These are phyloP conservation scores for Limnephilus rhombicus DNA, from an alignment of 2,888 invertebrate genomes.

Conservation along the genomic window DNA sequence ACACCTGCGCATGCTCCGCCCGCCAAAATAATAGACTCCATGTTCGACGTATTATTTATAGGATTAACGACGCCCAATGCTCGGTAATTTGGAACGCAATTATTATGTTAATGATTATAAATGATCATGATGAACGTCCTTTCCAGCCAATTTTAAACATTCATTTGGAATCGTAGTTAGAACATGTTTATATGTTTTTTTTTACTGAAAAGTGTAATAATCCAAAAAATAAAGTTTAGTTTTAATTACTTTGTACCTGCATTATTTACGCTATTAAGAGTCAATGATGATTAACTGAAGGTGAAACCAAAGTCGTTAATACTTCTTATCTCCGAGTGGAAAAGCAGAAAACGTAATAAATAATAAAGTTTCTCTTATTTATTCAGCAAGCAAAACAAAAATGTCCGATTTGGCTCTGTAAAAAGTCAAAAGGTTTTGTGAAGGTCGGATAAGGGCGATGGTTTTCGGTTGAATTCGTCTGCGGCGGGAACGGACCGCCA, in stretches of 20 bases:
- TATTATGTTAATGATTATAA: background rate
- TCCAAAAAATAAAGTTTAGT: background rate
- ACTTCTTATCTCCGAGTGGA: background rate
- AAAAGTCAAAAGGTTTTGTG: constrained; percentile 28
- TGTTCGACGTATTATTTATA: background rate
- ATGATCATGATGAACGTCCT: background rate
- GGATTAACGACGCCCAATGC: constrained; percentile 34
- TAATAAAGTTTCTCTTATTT: background rate
- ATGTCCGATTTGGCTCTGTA: background rate
- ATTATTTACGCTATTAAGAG: background rate
- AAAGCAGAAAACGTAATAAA: background rate
- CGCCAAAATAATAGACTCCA: constrained; percentile 31
- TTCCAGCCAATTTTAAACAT: background rate
- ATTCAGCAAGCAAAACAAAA: background rate
- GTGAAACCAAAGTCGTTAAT: background rate
- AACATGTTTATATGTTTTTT: background rate
- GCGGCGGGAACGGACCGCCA: constrained; percentile 48
- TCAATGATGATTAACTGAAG: background rate
- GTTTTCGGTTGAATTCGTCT: constrained; percentile 49
- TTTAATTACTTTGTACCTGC: no score
- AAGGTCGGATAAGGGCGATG: constrained; percentile 54
- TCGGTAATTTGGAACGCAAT: background rate
- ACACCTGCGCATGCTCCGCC: constrained; percentile 50
- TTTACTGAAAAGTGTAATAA: background rate
- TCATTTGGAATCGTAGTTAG: background rate